These are phyloP conservation scores for Podarcis raffonei DNA, from an alignment of 2,113 vertebrate genomes.

Conservation along the genomic window DNA sequence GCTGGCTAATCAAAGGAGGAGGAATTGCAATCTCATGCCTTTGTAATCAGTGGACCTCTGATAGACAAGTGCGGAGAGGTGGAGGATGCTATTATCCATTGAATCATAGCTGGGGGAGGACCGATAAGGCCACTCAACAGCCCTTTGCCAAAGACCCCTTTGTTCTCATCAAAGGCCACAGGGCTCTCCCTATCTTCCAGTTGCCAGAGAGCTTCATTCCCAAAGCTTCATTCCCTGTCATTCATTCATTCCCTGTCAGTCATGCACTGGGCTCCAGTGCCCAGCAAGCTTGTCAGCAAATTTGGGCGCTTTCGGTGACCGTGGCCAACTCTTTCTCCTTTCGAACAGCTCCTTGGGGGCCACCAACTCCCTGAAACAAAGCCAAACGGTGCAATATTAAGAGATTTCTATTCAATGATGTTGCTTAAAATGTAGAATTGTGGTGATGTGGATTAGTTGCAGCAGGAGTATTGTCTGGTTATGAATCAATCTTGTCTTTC, in stretches of 20 bases:
- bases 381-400: no score
- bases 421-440: no score
- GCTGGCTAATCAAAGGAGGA: slow-evolving; percentile 1
- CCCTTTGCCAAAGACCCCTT: not conserved
- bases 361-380: no score
- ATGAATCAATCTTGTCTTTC: no score
- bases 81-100: not conserved
- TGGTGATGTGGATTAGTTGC: no score
- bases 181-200: not conserved
- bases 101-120: not conserved
- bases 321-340: not conserved
- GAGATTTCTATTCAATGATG: no score
- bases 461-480: no score
- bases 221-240: not conserved
- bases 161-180: not conserved
- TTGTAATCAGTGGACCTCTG: not conserved
- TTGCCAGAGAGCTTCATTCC: not conserved
- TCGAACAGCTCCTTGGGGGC: not conserved
- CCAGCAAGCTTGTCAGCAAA: not conserved
- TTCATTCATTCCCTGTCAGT: not conserved
- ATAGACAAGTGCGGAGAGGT: not conserved
- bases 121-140: not conserved
- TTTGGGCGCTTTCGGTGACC: not conserved
- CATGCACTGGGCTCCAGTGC: not conserved
- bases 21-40: not conserved